phyloP scores from a whole-genome alignment of 2,888 invertebrate species.

The Alitta virens region DNA sequence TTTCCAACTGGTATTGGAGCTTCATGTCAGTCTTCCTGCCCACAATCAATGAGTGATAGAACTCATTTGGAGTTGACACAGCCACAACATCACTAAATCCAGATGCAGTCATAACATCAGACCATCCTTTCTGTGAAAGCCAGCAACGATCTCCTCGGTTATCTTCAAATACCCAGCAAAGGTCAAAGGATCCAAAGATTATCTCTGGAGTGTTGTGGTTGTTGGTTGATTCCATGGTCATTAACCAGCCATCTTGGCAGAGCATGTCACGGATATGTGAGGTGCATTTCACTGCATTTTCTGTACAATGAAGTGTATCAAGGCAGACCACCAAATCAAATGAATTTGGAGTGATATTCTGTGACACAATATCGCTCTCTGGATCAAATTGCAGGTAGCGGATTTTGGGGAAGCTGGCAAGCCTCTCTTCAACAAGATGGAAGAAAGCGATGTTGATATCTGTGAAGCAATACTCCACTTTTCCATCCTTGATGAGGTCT shows the following conservation, averaged over 20 bases:
- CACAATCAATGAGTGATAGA: slow-evolving; percentile 15
- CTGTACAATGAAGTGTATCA: slow-evolving; percentile 14
- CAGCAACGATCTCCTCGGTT: slow-evolving; percentile 11
- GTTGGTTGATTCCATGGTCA: slow-evolving; percentile 12
- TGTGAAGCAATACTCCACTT: slow-evolving; percentile 15
- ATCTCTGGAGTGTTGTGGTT: slow-evolving; percentile 11
- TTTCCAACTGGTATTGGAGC: neutral
- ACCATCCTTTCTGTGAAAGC: slow-evolving; percentile 16
- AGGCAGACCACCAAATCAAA: slow-evolving; percentile 15
- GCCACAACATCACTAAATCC: slow-evolving; percentile 13
- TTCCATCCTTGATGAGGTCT: slow-evolving; percentile 9
- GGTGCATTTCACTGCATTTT: slow-evolving; percentile 2
- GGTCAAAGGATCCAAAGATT: slow-evolving; percentile 17
- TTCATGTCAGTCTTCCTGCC: slow-evolving; percentile 9
- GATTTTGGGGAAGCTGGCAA: slow-evolving; percentile 10
- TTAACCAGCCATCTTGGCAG: slow-evolving; percentile 14
- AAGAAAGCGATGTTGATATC: slow-evolving; percentile 18
- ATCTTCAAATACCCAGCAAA: slow-evolving; percentile 17
- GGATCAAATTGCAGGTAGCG: slow-evolving; percentile 10
- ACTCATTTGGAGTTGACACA: slow-evolving; percentile 14
- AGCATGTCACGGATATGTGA: slow-evolving; percentile 11
- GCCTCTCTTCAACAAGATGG: slow-evolving; percentile 6
- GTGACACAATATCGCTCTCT: slow-evolving; percentile 9
- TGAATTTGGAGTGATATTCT: slow-evolving; percentile 1
- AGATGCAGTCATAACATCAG: neutral